Percentiles rank a stretch among this genome's conserved stretches.
phyloP scores from a whole-genome alignment of 2,888 invertebrate genomes.

The Nasonovia ribisnigri region DNA sequence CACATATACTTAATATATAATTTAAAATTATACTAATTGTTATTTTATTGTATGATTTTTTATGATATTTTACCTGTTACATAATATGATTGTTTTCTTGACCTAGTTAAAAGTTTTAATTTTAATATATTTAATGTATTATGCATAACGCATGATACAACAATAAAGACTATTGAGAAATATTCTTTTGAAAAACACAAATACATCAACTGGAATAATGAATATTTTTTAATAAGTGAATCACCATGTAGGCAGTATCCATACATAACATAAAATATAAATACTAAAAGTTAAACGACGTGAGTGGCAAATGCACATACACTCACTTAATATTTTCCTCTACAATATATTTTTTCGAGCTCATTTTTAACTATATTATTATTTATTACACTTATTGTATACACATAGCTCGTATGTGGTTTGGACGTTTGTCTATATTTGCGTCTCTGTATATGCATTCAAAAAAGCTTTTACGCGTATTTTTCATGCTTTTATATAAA shows the following conservation, averaged over 20 bases:
- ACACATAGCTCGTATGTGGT: neutral
- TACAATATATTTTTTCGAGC: neutral
- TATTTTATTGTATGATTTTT: too few species aligned
- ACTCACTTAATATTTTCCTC: neutral
- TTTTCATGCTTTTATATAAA: neutral
- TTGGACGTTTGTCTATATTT: neutral
- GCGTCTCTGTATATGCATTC: neutral
- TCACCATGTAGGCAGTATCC: neutral
- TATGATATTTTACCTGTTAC: too few species aligned
- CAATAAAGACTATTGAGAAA: too few species aligned
- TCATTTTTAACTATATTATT: conserved; percentile 4
- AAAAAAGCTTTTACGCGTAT: neutral
- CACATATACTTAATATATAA: too few species aligned
- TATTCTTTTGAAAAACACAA: neutral
- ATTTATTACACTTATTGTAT: neutral
- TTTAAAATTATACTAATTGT: too few species aligned
- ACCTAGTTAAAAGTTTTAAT: too few species aligned
- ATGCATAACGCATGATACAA: too few species aligned
- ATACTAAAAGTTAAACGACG: neutral
- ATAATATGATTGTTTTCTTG: too few species aligned
- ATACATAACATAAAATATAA: neutral
- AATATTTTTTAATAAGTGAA: neutral
- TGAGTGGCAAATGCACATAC: neutral
- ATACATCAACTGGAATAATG: neutral
- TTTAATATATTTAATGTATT: too few species aligned